phyloP scores from a whole-genome alignment of 2,797 vertebrate genomes.

The Ptychadena robeensis region DNA sequence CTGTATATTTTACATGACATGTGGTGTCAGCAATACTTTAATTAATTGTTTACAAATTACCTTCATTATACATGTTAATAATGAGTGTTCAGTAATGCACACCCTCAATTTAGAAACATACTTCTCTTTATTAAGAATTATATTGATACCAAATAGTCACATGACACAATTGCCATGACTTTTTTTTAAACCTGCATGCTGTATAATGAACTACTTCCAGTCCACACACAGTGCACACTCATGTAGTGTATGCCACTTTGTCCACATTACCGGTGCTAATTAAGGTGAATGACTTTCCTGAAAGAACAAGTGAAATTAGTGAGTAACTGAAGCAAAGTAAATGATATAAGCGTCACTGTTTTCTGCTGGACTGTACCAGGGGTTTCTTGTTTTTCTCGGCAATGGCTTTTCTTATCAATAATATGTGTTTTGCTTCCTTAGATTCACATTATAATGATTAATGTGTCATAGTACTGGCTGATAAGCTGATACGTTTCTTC shows the following conservation, averaged over 20 bases:
- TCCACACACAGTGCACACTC: neutral
- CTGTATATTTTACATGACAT: too few species aligned
- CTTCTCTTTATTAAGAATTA: neutral
- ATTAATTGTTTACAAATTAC: too few species aligned
- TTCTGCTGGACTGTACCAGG: neutral
- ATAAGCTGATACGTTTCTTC: conserved; percentile 23
- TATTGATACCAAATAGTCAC: too few species aligned
- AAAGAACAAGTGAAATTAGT: neutral
- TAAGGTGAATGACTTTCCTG: neutral
- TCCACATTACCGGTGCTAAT: neutral
- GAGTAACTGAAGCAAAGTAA: neutral
- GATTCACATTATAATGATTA: conserved; percentile 4
- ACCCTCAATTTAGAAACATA: too few species aligned
- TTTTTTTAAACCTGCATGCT: neutral
- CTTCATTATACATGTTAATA: too few species aligned
- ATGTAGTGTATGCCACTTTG: too few species aligned
- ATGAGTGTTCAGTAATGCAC: too few species aligned
- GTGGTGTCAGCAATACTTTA: too few species aligned
- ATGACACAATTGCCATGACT: too few species aligned
- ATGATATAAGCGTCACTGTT: neutral
- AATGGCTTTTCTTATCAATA: conserved; percentile 28
- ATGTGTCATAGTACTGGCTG: conserved; percentile 36
- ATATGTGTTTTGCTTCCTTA: conserved; percentile 30
- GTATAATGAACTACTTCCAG: neutral
- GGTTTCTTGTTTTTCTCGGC: conserved; percentile 1